Percentiles rank a stretch among this genome's conserved stretches.
These are phyloP conservation scores for Cerceris rybyensis DNA, from an alignment of 2,888 invertebrate genomes.

Conservation along the genomic window DNA sequence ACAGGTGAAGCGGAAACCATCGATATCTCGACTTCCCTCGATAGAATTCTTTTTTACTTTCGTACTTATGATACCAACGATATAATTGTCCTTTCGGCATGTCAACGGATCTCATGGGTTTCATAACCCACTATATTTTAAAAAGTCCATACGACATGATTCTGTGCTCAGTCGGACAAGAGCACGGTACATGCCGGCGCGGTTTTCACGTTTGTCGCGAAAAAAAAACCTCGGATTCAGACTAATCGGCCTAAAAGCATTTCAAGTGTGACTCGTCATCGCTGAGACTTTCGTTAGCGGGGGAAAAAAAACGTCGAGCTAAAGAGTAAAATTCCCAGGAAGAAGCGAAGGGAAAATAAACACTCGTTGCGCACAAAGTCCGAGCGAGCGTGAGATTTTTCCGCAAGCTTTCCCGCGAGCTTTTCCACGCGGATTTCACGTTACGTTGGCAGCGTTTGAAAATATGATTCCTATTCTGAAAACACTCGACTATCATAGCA, in stretches of 20 bases:
- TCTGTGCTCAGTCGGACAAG: no score
- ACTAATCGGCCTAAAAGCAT: constrained; percentile 80
- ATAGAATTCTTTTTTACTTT: no score
- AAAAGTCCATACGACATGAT: no score
- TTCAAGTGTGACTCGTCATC: constrained; percentile 67
- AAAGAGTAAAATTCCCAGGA: background rate
- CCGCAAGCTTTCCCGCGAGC: constrained; percentile 19
- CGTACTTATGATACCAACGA: no score
- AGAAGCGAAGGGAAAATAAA: constrained; percentile 36
- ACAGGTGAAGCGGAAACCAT: no score
- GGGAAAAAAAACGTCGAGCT: constrained; percentile 22
- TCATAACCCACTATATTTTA: no score
- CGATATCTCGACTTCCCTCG: no score
- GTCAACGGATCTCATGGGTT: no score
- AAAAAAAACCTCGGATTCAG: constrained; percentile 66
- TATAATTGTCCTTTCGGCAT: no score
- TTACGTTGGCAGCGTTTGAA: constrained; percentile 24
- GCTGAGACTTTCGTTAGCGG: constrained; percentile 56
- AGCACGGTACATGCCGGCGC: constrained; percentile 22
- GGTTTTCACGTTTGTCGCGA: constrained; percentile 41
- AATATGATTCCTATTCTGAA: constrained; percentile 10
- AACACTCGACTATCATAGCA: background rate
- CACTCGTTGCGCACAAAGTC: constrained; percentile 30
- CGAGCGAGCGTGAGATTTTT: constrained; percentile 6
- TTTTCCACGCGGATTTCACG: background rate